Conservation (phyloP, 2,113 vertebrate species). For the Turdus rufiventris region DNA sequence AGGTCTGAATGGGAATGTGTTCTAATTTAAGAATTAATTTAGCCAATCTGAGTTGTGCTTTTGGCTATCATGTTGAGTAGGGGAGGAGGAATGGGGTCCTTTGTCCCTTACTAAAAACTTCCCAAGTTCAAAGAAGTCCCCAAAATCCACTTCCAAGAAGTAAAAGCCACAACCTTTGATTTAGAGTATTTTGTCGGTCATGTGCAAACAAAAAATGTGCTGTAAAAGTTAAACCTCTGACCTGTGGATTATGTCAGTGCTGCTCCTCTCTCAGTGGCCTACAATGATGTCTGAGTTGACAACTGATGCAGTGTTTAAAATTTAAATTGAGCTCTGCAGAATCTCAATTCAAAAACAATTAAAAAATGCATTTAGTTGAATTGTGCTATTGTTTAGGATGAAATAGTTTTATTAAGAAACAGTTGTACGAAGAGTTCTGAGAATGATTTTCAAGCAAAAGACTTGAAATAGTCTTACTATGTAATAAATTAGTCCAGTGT, state of each 20-base stretch:
- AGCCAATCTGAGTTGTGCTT: neutral
- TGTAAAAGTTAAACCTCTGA: neutral
- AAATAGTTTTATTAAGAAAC: neutral
- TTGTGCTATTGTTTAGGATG: neutral
- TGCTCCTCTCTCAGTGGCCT: neutral
- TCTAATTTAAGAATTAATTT: constrained; percentile 34
- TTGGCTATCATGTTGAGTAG: neutral
- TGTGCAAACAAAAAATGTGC: accelerated
- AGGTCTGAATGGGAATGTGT: neutral
- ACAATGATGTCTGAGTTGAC: neutral
- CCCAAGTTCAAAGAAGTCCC: neutral
- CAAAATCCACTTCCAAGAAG: neutral
- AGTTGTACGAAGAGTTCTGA: neutral
- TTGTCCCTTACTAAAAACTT: neutral
- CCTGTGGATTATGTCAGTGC: neutral
- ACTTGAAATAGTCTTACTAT: neutral
- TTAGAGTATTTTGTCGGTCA: neutral
- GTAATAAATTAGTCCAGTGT: neutral
- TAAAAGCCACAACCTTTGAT: neutral
- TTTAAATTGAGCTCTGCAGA: neutral
- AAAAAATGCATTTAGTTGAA: neutral
- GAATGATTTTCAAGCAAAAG: neutral
- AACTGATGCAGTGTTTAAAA: neutral
- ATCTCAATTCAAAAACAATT: neutral
- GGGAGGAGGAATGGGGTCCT: neutral